These are phyloP conservation scores for Caenorhabditis zanzibari DNA, from an alignment of 2,888 invertebrate genomes.

Conservation along the genomic window DNA sequence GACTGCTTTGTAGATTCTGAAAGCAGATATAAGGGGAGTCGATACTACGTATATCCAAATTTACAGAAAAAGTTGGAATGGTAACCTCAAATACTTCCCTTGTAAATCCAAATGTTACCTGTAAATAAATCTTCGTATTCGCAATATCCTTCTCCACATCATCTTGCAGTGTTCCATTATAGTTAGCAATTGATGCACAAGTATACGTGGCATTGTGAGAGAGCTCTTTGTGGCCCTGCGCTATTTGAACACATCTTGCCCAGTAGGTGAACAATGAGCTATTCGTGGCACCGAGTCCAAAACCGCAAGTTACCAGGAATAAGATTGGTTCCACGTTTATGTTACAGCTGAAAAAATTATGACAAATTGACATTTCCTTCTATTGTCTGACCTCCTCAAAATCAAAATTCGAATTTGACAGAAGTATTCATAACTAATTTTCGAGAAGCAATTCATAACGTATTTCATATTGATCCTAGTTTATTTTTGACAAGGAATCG, in stretches of 20 bases:
- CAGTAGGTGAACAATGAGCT: conserved; percentile 76
- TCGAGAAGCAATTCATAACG: too few species aligned
- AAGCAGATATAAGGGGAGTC: too few species aligned
- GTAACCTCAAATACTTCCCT: too few species aligned
- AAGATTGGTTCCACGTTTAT: conserved; percentile 73
- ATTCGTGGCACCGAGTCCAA: conserved; percentile 64
- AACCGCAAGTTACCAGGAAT: conserved; percentile 65
- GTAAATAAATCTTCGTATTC: conserved; percentile 77
- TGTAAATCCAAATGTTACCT: conserved; percentile 70
- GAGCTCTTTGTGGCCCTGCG: conserved; percentile 44
- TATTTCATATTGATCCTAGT: too few species aligned
- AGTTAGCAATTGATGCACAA: conserved; percentile 72
- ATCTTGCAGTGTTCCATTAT: conserved; percentile 77
- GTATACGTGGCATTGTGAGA: conserved; percentile 70
- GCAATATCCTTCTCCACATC: conserved; percentile 79
- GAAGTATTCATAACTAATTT: not conserved
- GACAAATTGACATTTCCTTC: not conserved
- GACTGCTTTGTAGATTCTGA: too few species aligned
- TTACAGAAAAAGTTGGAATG: too few species aligned
- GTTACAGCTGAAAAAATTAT: conserved; percentile 55
- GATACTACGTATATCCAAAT: too few species aligned
- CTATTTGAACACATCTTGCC: conserved; percentile 76
- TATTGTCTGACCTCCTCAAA: not conserved
- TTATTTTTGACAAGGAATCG: too few species aligned
- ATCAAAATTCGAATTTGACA: not conserved